These are phyloP conservation scores for Sylvilagus bachmani DNA, from an alignment of 2,113 vertebrate species.

Conservation along the genomic window DNA sequence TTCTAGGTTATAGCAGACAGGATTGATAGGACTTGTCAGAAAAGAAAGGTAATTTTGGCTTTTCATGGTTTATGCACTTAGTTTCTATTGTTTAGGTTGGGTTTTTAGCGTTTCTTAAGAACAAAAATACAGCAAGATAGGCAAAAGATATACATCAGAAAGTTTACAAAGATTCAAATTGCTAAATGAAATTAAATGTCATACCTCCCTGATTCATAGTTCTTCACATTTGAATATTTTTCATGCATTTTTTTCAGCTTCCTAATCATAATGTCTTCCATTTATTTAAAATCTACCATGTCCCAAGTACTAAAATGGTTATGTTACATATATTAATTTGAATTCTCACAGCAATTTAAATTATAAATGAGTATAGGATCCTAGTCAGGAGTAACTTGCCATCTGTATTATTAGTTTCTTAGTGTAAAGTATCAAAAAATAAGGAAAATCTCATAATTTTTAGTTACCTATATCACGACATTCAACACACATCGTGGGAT, in stretches of 20 bases:
- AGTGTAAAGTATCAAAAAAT: constrained; percentile 7
- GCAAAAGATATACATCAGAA: fast-evolving
- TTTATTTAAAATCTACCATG: constrained; percentile 28
- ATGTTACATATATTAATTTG: constrained; percentile 13
- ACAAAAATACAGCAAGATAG: neutral
- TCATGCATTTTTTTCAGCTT: neutral
- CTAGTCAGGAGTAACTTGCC: neutral
- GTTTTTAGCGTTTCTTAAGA: neutral
- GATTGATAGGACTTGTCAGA: neutral
- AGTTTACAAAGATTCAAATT: neutral
- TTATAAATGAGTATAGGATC: neutral
- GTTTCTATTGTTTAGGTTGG: neutral
- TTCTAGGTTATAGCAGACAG: neutral
- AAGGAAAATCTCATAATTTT: neutral
- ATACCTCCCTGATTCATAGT: neutral
- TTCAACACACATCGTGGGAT: neutral
- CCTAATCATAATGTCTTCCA: neutral
- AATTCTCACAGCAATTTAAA: neutral
- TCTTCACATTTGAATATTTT: neutral
- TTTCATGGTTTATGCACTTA: neutral
- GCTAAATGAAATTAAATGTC: neutral
- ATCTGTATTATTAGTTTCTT: neutral
- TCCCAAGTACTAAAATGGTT: neutral
- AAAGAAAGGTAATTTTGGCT: neutral
- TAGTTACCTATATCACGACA: neutral